These are phyloP conservation scores for Latrodectus elegans DNA, from an alignment of 2,888 invertebrate genomes.

Conservation along the genomic window DNA sequence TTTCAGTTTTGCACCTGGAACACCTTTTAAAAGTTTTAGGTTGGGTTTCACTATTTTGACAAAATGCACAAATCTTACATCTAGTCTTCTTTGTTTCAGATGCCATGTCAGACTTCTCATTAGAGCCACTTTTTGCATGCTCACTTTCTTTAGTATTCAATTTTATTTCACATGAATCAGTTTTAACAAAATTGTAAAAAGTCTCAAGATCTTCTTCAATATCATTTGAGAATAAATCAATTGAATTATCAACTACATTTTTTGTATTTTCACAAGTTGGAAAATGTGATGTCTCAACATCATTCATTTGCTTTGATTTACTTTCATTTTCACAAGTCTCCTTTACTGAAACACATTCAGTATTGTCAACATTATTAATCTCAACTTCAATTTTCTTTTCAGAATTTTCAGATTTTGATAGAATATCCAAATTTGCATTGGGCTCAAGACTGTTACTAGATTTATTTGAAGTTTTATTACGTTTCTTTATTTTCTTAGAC, in stretches of 20 bases:
- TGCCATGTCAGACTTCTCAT: background rate
- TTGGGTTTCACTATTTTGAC: constrained; percentile 23
- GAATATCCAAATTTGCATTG: no score
- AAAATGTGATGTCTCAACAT: background rate
- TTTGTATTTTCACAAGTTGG: background rate
- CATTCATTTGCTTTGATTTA: background rate
- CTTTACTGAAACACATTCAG: background rate
- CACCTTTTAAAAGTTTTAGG: constrained; percentile 51
- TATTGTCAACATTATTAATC: background rate
- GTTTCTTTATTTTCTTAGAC: background rate
- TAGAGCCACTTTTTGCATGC: background rate
- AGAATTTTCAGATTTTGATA: background rate
- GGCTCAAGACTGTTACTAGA: no score
- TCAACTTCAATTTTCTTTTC: background rate
- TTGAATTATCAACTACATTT: background rate
- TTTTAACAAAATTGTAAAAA: constrained; percentile 1
- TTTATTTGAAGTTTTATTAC: no score
- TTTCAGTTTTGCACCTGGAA: constrained; percentile 47
- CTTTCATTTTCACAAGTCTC: background rate
- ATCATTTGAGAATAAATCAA: background rate
- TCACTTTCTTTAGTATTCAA: background rate
- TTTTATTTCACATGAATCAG: background rate
- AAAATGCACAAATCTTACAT: constrained; percentile 39
- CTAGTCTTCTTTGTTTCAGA: constrained; percentile 13
- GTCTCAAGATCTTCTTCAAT: background rate